Conservation (phyloP, 1,140 invertebrate genomes). For the Plectus sambesii region DNA sequence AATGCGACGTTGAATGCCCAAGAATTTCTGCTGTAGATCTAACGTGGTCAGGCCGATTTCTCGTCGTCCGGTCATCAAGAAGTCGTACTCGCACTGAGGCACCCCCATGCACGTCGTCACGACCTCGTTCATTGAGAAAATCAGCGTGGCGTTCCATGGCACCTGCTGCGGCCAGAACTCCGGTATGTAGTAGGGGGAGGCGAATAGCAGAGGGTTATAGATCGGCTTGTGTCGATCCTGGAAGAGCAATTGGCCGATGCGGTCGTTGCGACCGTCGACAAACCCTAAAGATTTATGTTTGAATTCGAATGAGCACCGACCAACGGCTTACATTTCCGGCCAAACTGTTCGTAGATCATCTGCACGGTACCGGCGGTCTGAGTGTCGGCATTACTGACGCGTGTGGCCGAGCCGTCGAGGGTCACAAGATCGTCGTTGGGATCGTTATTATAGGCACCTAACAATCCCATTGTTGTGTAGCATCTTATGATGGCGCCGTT, state of each 20-base stretch:
- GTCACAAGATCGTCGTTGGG: slow-evolving; percentile 22
- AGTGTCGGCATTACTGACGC: slow-evolving; percentile 17
- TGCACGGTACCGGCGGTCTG: slow-evolving; percentile 21
- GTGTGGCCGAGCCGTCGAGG: slow-evolving; percentile 2
- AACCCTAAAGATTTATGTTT: slow-evolving; percentile 17
- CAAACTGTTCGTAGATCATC: slow-evolving; percentile 34
- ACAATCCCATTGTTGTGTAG: slow-evolving; percentile 20
- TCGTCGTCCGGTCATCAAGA: slow-evolving; percentile 32
- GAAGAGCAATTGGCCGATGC: slow-evolving; percentile 27
- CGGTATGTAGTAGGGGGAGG: slow-evolving; percentile 26
- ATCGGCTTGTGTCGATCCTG: slow-evolving; percentile 37
- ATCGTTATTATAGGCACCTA: slow-evolving; percentile 24
- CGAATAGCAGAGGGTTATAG: slow-evolving; percentile 34
- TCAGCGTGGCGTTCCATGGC: slow-evolving; percentile 25
- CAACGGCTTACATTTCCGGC: slow-evolving; percentile 19
- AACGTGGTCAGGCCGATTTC: slow-evolving; percentile 33
- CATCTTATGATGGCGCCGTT: slow-evolving; percentile 14
- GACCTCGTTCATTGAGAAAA: slow-evolving; percentile 32
- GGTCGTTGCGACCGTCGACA: slow-evolving; percentile 30
- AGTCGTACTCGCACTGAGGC: slow-evolving; percentile 35
- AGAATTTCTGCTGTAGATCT: slow-evolving; percentile 26
- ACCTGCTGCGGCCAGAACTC: slow-evolving; percentile 32
- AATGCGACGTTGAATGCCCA: no score
- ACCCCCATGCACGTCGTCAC: slow-evolving; percentile 24
- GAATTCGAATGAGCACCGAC: neutral